Evolutionary conservation across 2,888 invertebrate species (phyloP).

Genomic region (Drosophila picticornis): DNA sequence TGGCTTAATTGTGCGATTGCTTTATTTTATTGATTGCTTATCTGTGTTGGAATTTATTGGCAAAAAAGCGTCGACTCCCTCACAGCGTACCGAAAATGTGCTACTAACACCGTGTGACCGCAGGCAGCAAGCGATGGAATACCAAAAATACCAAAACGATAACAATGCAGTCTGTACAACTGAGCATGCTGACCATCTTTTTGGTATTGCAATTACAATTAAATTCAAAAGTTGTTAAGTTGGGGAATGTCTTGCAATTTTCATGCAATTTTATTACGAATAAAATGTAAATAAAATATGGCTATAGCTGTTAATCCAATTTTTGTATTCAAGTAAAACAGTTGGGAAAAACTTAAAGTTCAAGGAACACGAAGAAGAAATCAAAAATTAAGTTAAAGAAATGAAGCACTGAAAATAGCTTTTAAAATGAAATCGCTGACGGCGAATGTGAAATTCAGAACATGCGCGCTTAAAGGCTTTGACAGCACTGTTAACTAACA

Average conservation of each 20-base stretch:
- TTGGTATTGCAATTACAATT: background rate
- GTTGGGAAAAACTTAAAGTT: background rate
- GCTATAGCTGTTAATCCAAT: background rate
- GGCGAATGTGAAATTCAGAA: background rate
- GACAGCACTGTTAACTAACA: slow-evolving; percentile 36
- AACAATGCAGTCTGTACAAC: background rate
- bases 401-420: background rate
- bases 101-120: slow-evolving; percentile 15
- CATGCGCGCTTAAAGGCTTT: background rate
- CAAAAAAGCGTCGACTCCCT: slow-evolving; percentile 14
- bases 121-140: background rate
- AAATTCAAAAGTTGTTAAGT: background rate
- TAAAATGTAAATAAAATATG: background rate
- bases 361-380: background rate
- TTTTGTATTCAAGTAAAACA: background rate
- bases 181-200: background rate
- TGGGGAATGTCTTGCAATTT: background rate
- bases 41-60: slow-evolving; percentile 29
- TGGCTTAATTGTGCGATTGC: background rate
- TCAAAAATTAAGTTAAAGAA: background rate
- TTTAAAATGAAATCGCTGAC: background rate
- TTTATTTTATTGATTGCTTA: slow-evolving; percentile 14
- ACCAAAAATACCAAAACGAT: slow-evolving; percentile 11
- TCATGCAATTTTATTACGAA: background rate
- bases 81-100: slow-evolving; percentile 27